phyloP scores from a whole-genome alignment of 2,888 invertebrate species.

The Phengaris alcon region DNA sequence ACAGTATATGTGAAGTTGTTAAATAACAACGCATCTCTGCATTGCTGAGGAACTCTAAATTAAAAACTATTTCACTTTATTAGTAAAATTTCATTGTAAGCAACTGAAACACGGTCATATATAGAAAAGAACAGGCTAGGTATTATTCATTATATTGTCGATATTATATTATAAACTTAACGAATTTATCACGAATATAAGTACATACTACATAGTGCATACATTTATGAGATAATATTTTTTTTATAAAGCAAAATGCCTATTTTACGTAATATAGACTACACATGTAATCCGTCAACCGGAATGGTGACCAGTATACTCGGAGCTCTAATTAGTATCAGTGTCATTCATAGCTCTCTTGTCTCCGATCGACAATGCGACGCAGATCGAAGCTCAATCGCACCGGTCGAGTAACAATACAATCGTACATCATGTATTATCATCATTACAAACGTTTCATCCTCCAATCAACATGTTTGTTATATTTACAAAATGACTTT shows the following conservation, averaged over 20 bases:
- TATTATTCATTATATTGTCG: too few relatives aligned
- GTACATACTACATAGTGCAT: too few relatives aligned
- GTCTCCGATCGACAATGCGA: neutral
- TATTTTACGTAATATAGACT: constrained; percentile 17
- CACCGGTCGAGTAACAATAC: neutral
- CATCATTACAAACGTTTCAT: neutral
- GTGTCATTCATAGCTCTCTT: constrained; percentile 2
- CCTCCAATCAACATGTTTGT: too few relatives aligned
- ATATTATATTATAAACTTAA: too few relatives aligned
- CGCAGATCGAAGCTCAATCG: neutral
- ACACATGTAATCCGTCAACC: constrained; percentile 1
- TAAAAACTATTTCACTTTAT: too few relatives aligned
- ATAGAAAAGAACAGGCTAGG: too few relatives aligned
- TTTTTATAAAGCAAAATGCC: neutral
- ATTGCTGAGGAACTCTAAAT: too few relatives aligned
- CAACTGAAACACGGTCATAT: too few relatives aligned
- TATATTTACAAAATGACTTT: constrained; percentile 1
- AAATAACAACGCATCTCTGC: neutral
- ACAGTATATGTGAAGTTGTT: neutral
- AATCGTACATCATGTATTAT: neutral
- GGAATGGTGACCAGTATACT: neutral
- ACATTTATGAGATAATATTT: neutral
- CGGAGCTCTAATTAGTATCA: constrained; percentile 23
- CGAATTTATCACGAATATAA: too few relatives aligned
- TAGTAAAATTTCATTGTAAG: too few relatives aligned